Percentiles rank a stretch among this genome's conserved stretches.
phyloP scores from a whole-genome alignment of 53 echinoderm and acorn worm genomes.

The Temnopleurus reevesii region DNA sequence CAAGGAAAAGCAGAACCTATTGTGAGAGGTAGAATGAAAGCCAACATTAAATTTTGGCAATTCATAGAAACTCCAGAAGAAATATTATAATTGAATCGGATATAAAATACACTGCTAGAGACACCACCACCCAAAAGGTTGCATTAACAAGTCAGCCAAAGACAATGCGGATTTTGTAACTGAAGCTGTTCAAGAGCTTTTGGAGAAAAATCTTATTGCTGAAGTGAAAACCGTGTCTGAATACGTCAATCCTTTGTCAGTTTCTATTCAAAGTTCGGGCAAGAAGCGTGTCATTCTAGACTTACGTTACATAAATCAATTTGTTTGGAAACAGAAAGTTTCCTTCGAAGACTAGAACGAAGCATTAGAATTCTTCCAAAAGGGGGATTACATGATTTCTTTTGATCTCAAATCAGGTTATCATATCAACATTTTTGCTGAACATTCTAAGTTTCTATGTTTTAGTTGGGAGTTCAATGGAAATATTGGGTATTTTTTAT shows the following conservation, averaged over 20 bases:
- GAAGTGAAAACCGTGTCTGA: neutral
- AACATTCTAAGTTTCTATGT: conserved; percentile 47
- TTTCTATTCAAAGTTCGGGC: conserved; percentile 49
- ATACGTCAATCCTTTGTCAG: conserved; percentile 52
- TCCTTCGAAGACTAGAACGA: conserved; percentile 55
- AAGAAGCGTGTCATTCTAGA: conserved; percentile 62
- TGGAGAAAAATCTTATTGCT: neutral
- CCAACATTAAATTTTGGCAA: neutral
- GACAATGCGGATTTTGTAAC: neutral
- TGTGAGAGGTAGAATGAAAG: neutral
- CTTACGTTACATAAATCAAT: conserved; percentile 44
- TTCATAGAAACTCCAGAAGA: neutral
- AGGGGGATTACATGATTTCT: conserved; percentile 36
- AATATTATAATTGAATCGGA: neutral
- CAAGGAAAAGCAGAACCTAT: neutral
- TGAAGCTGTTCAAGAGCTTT: neutral
- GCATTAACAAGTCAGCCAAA: neutral
- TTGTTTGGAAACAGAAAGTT: conserved; percentile 34
- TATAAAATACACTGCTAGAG: neutral
- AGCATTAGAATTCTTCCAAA: conserved; percentile 31
- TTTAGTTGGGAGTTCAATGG: conserved; percentile 57
- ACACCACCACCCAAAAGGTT: neutral
- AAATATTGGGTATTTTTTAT: conserved; percentile 9
- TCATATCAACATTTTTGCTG: conserved; percentile 53
- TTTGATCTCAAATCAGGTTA: conserved; percentile 63